These are phyloP conservation scores for Pantherophis alleghaniensis DNA, from an alignment of 2,797 vertebrate species.

Conservation along the genomic window DNA sequence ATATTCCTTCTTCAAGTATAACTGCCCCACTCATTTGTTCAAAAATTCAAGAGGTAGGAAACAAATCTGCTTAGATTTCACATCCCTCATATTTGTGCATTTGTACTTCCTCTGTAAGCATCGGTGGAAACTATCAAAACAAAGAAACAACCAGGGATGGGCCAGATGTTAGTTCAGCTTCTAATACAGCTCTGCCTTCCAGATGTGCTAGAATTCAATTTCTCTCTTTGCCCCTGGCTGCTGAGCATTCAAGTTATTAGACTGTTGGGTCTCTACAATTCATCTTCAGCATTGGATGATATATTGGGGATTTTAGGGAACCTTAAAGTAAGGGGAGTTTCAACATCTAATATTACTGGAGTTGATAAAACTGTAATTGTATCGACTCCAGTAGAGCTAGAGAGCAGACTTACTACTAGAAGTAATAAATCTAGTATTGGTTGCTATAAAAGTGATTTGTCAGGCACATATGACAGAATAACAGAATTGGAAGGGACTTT, in stretches of 20 bases:
- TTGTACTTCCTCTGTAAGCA: background rate
- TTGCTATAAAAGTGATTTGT: background rate
- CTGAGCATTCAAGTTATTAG: background rate
- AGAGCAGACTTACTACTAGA: background rate
- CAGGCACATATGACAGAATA: background rate
- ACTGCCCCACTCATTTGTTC: background rate
- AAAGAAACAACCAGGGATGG: background rate
- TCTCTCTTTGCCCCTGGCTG: background rate
- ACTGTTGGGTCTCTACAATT: background rate
- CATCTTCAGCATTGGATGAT: no score
- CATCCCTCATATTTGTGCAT: background rate
- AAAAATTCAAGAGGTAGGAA: background rate
- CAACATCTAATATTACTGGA: background rate
- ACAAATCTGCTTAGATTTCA: background rate
- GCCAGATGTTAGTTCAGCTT: background rate
- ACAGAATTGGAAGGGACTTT: background rate
- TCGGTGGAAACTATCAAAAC: background rate
- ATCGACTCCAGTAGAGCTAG: background rate
- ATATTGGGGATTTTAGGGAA: background rate
- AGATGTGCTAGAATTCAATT: background rate
- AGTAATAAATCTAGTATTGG: background rate
- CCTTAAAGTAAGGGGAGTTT: background rate
- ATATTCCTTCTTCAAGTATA: background rate
- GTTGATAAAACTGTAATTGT: background rate
- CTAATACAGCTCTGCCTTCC: background rate